Evolutionary conservation across 2,113 vertebrate species (phyloP).

Genomic region (Eudyptes chrysolophus): DNA sequence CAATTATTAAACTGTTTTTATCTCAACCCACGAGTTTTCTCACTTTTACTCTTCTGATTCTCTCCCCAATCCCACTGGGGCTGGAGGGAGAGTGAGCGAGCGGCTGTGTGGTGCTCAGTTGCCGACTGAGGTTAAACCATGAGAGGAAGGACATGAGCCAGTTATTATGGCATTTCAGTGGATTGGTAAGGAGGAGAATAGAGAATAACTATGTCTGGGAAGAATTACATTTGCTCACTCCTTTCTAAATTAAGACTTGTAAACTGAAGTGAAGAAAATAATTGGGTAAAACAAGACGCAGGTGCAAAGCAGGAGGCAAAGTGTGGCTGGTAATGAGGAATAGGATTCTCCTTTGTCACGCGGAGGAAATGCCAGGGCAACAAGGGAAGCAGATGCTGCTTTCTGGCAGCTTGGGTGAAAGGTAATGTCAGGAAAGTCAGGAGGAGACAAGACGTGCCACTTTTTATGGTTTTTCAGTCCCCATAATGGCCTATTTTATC

Average conservation of each 20-base stretch:
- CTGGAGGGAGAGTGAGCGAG: too few relatives aligned
- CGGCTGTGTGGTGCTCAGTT: too few relatives aligned
- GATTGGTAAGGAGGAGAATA: not conserved
- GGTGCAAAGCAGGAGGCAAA: conserved; percentile 31
- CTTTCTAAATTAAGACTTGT: conserved; percentile 30
- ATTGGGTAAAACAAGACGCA: not conserved
- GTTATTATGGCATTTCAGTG: not conserved
- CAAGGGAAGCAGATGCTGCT: conserved; percentile 41
- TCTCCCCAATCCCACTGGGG: too few relatives aligned
- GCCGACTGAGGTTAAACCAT: too few relatives aligned
- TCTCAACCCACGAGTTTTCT: too few relatives aligned
- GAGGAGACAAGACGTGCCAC: not conserved
- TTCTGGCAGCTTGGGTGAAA: conserved; percentile 50
- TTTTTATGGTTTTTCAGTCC: not conserved
- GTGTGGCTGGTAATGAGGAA: conserved; percentile 21
- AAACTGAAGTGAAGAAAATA: conserved; percentile 3
- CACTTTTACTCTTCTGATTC: too few relatives aligned
- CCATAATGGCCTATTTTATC: conserved; percentile 6
- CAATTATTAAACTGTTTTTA: too few relatives aligned
- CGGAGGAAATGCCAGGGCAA: conserved; percentile 1
- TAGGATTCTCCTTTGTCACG: not conserved
- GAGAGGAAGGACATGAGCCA: not conserved
- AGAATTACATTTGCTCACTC: not conserved
- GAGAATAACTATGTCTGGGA: not conserved
- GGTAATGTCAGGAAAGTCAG: conserved; percentile 37